Base-by-base conservation (phyloP, 2,888 invertebrate species). In the Sinodicranocentrus sp. region DNA sequence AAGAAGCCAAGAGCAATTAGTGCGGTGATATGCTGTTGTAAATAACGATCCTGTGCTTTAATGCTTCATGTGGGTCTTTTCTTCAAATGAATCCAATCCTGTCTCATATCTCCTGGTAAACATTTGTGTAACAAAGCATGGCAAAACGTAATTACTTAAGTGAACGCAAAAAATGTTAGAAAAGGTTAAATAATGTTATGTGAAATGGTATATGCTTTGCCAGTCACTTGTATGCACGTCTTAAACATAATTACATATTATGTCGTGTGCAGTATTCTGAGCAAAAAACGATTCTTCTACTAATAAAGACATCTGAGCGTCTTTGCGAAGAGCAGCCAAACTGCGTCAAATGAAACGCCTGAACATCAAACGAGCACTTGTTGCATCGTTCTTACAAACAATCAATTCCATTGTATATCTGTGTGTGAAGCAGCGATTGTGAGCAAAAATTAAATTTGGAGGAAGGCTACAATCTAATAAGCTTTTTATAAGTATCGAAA, bases 1-100 rank as follows among this genome's bases (percentile, higher is more conserved):
- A 82, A 70, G 82, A 70, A 82, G 76, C 82, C 82, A 82, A 82
- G 82, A 82, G 82, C 82, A 82, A 82, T 82, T 82, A 82, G 82
- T 75, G 61, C 75, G 21, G 57, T 67, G 73, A 72, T 80, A 48
- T 44, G 54, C 67, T 25, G 70, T 59, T 79, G 63, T 43, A 26
- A 43, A 33, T 71, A 57, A 44, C 48, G 28, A 52, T 75, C 52
- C 33, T 59, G 52, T 70, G 70, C 70, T 57, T 28, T 59, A 68
- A 43, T 52, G 65, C 26, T 65, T 28, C 28, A n/a, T 25, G 28
- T 26, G 26, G n/a, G 5, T 2, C n/a, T 25, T 61, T 61, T 61
- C 26, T 1, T 26, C 28, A 54, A 17, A 54, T 54, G 21, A 61
- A 10, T 15, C 61, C 44, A 61, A 59, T 21, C 15, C 3, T 57